Evolutionary conservation across 2,113 vertebrate genomes (phyloP).

Genomic region (Willisornis vidua): DNA sequence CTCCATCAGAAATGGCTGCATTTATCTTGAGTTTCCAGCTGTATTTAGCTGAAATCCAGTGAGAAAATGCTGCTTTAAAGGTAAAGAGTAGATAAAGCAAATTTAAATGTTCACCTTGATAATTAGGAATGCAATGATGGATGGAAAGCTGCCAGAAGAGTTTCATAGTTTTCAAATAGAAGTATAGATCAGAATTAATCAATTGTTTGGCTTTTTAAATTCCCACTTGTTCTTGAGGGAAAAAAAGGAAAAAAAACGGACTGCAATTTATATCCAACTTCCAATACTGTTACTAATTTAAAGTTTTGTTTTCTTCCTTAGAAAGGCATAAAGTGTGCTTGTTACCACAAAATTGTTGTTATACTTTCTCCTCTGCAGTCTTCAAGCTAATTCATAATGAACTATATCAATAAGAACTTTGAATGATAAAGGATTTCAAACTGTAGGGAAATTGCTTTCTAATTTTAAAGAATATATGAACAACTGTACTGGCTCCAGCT

Average conservation of each 20-base stretch:
- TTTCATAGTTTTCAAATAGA: conserved; percentile 41
- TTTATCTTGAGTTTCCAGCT: conserved; percentile 88
- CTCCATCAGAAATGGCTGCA: conserved; percentile 70
- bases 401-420: neutral
- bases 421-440: neutral
- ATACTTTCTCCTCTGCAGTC: neutral
- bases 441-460: neutral
- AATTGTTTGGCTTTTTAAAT: conserved; percentile 11
- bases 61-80: conserved; percentile 71
- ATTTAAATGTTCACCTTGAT: conserved; percentile 67
- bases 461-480: neutral
- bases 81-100: conserved; percentile 63
- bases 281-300: neutral
- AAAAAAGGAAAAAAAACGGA: neutral
- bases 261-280: neutral
- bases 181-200: conserved; percentile 35
- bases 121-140: conserved; percentile 34
- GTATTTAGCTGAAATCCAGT: conserved; percentile 77
- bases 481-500: neutral
- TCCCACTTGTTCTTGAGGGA: neutral
- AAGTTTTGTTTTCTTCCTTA: neutral
- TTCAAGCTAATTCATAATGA: neutral
- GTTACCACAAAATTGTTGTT: neutral
- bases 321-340: neutral
- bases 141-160: conserved; percentile 39